Evolutionary conservation across 2,888 invertebrate genomes (phyloP).

Genomic region (Agrypnus murinus): DNA sequence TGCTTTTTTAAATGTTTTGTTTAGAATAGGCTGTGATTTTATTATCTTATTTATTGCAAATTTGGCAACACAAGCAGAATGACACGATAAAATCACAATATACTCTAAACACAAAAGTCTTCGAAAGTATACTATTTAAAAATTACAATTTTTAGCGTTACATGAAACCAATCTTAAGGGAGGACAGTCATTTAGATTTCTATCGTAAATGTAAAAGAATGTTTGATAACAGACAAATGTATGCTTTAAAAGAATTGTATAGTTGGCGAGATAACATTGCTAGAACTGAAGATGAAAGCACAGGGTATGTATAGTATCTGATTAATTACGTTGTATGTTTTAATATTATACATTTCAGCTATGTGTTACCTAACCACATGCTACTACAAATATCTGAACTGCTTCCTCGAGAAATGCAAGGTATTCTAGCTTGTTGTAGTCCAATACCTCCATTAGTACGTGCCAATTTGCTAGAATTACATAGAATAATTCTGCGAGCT

Average conservation of each 20-base stretch:
- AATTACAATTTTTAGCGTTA: constrained; percentile 84
- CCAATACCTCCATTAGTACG: constrained; percentile 88
- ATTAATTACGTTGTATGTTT: background rate
- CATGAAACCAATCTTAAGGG: constrained; percentile 82
- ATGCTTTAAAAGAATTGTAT: constrained; percentile 87
- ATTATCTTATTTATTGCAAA: too few species aligned
- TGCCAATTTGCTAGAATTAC: constrained; percentile 74
- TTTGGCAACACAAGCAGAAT: too few species aligned
- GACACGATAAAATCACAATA: too few species aligned
- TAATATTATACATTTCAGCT: constrained; percentile 73
- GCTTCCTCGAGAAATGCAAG: constrained; percentile 93
- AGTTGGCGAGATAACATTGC: constrained; percentile 92
- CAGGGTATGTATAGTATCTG: constrained; percentile 73
- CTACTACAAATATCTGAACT: constrained; percentile 90
- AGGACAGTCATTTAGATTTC: constrained; percentile 83
- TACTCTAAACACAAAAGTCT: too few species aligned
- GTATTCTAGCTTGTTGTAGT: constrained; percentile 93
- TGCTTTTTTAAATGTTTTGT: too few species aligned
- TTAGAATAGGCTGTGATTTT: too few species aligned
- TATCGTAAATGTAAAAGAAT: constrained; percentile 84
- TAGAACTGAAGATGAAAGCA: constrained; percentile 92
- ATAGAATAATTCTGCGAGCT: constrained; percentile 81
- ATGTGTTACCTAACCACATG: constrained; percentile 97
- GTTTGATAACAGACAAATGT: constrained; percentile 90
- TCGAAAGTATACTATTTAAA: too few species aligned